A percentile compares a stretch with the other conserved stretches of the same genome.
Evolutionary conservation across 2,797 vertebrate species (phyloP).

Genomic region (Lophotriccus pileatus): DNA sequence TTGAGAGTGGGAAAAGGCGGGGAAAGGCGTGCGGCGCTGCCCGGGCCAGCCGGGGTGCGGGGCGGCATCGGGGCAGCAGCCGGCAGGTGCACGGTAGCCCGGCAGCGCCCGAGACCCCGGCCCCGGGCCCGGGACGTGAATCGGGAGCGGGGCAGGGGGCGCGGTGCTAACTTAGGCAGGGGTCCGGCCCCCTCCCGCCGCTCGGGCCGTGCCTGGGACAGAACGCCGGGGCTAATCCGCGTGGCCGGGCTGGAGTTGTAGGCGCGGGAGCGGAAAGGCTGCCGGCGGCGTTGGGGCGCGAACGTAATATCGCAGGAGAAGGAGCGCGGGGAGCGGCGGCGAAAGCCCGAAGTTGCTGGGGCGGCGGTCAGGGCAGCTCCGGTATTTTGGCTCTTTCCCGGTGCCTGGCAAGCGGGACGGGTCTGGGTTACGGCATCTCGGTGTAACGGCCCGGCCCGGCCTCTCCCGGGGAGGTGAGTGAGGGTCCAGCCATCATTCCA

Average conservation of each 20-base stretch:
- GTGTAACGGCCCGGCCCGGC: not conserved
- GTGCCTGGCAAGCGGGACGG: not conserved
- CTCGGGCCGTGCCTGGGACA: not conserved
- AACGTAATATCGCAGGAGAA: not conserved
- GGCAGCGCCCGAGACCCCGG: not conserved
- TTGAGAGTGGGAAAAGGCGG: not conserved
- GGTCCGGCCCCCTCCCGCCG: not conserved
- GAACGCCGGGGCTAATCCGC: not conserved
- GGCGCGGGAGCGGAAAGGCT: not conserved
- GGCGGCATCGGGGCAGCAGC: slow-evolving; percentile 23
- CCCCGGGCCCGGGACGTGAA: not conserved
- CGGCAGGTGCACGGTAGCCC: slow-evolving; percentile 71
- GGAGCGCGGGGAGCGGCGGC: not conserved
- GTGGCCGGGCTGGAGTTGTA: not conserved
- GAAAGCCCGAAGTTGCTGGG: not conserved
- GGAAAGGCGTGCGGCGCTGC: not conserved
- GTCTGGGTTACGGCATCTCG: not conserved
- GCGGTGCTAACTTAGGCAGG: slow-evolving; percentile 48
- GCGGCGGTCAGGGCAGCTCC: not conserved
- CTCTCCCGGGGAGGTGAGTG: not conserved
- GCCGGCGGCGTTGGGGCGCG: not conserved
- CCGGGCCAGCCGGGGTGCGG: not conserved
- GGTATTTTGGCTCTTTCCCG: not conserved
- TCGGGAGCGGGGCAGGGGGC: not conserved
- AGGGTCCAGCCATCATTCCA: not conserved